Evolutionary conservation across 2,888 invertebrate genomes (phyloP).

Genomic region (Selenia dentaria): DNA sequence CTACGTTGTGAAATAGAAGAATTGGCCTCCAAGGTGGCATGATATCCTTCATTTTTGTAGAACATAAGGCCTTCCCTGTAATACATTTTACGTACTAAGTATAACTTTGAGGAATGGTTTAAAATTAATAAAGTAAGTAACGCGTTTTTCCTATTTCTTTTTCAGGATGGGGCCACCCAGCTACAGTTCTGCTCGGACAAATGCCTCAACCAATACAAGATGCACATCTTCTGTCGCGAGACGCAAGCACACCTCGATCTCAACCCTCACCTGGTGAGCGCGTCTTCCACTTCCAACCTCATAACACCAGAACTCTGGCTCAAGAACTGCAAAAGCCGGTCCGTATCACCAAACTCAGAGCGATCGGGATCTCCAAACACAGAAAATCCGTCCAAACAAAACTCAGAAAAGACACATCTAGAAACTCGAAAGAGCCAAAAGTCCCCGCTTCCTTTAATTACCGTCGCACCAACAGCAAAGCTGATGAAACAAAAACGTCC

Average conservation of each 20-base stretch:
- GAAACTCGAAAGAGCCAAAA: constrained; percentile 57
- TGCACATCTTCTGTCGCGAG: constrained; percentile 98
- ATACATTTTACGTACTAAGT: too few species aligned
- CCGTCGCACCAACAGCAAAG: constrained; percentile 87
- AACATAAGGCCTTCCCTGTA: too few species aligned
- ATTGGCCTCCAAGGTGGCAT: too few species aligned
- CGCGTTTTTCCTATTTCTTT: constrained; percentile 30
- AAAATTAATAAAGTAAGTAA: too few species aligned
- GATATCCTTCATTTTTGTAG: too few species aligned
- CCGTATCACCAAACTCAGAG: constrained; percentile 85
- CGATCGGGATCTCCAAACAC: constrained; percentile 82
- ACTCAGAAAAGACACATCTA: constrained; percentile 45
- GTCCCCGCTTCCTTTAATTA: constrained; percentile 86
- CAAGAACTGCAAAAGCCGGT: constrained; percentile 89
- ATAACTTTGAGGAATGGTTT: too few species aligned
- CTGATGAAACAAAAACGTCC: constrained; percentile 79
- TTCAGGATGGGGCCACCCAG: constrained; percentile 94
- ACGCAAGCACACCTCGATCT: constrained; percentile 96
- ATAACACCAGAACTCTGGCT: constrained; percentile 97
- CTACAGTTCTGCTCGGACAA: constrained; percentile 96
- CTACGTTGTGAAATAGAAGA: too few species aligned
- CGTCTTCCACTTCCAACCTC: constrained; percentile 80
- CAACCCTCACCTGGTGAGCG: constrained; percentile 88
- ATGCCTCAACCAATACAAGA: constrained; percentile 97
- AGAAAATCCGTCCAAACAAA: constrained; percentile 55